These are phyloP conservation scores for Drosophila varians DNA, from an alignment of 1,140 invertebrate species.

Conservation along the genomic window DNA sequence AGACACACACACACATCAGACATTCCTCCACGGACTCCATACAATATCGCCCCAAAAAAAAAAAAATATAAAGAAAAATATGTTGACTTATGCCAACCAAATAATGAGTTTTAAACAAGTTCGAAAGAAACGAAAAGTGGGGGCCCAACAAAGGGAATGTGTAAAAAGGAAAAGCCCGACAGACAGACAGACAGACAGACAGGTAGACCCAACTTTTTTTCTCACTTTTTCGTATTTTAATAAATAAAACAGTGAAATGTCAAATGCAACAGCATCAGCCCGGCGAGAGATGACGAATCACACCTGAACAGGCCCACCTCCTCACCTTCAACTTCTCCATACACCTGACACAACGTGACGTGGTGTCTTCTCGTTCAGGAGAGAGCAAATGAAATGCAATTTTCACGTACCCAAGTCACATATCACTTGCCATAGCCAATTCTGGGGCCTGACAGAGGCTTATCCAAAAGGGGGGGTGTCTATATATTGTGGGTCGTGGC, in stretches of 20 bases:
- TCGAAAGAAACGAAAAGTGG: conserved; percentile 8
- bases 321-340: background rate
- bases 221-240: conserved; percentile 15
- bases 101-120: conserved; percentile 73
- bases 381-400: conserved; percentile 64
- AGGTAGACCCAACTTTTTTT: background rate
- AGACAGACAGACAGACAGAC: conserved; percentile 5
- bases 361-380: conserved; percentile 17
- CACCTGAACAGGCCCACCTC: background rate
- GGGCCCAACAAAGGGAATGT: conserved; percentile 5
- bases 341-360: conserved; percentile 41
- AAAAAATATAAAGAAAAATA: conserved; percentile 10
- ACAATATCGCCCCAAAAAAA: conserved; percentile 8
- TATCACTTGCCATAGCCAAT: conserved; percentile 42
- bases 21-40: background rate
- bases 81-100: conserved; percentile 24
- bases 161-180: conserved; percentile 12
- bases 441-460: conserved; percentile 8
- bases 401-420: conserved; percentile 72
- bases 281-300: conserved; percentile 23
- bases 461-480: background rate
- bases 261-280: conserved; percentile 33
- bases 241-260: conserved; percentile 42
- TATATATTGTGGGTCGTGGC: background rate
- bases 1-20: conserved; percentile 15